These are phyloP conservation scores for Biston betularia DNA, from an alignment of 2,888 invertebrate species.

Conservation along the genomic window DNA sequence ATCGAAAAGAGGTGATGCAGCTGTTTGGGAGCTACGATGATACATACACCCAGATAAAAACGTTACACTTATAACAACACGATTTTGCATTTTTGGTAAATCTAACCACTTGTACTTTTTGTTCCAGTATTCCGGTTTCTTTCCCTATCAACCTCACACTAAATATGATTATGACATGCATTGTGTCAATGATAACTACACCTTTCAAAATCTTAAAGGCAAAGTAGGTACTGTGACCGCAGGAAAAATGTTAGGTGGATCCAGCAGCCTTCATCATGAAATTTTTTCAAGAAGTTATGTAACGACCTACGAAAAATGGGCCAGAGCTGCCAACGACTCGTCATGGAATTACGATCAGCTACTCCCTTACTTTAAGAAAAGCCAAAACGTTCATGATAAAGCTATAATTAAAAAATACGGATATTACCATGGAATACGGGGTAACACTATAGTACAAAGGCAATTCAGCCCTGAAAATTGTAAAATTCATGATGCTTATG, in stretches of 20 bases:
- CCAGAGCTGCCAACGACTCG: conserved; percentile 20
- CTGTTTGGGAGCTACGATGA: too few relatives aligned
- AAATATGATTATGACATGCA: conserved; percentile 29
- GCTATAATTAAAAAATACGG: neutral
- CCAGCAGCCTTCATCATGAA: conserved; percentile 31
- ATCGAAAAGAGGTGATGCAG: too few relatives aligned
- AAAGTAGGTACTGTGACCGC: conserved; percentile 1
- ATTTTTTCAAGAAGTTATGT: conserved; percentile 8
- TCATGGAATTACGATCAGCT: conserved; percentile 33
- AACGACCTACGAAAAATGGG: conserved; percentile 31
- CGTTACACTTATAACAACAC: too few relatives aligned
- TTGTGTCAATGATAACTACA: conserved; percentile 15
- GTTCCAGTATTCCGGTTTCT: conserved; percentile 9
- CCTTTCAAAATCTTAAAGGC: conserved; percentile 20
- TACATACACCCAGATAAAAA: too few relatives aligned
- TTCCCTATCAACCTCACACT: conserved; percentile 8
- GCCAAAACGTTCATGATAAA: conserved; percentile 10
- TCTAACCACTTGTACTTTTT: too few relatives aligned
- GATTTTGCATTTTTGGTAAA: too few relatives aligned
- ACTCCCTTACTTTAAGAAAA: conserved; percentile 32
- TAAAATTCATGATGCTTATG: neutral
- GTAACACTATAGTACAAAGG: neutral
- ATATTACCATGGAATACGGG: conserved; percentile 5
- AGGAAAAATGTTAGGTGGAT: conserved; percentile 42
- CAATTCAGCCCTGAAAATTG: neutral